Base-by-base conservation (phyloP, 2,797 vertebrate genomes). In the Botia kubotai region DNA sequence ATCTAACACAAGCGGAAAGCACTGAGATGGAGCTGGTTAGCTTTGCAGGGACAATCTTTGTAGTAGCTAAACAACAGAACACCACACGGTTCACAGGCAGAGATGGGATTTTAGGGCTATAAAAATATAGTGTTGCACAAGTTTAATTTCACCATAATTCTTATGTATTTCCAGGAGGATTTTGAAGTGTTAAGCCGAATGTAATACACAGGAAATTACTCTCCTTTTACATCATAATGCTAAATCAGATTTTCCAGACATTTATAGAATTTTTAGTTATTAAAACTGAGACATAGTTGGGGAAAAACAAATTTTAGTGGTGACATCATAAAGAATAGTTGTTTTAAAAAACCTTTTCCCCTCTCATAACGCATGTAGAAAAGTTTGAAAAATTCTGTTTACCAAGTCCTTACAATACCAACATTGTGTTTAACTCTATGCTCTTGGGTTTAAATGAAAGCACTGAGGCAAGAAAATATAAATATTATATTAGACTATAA, bases 381-480 rank as follows among this genome's bases (percentile, higher is more conserved):
- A 67, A 81, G 63, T 76, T 63, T 52, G 8, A 23, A 46, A 70
- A 43, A 70, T 43, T 58, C 26, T 72, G 71, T 79, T 83, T 57
- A 52, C 60, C 52, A 72, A 78, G n/a, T 60, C 33, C 21, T 14
- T 26, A 63, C 43, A 71, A 76, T 16, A 36, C 68, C 50, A 58
- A 76, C 81, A 86, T 79, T 75, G 53, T 57, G 48, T 79, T 76
- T 62, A 83, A 55, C 58, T 75, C 50, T 10, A 70, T 57, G 53
- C 84, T 86, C 82, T 75, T 43, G 76, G 84, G 84, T 80, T 69
- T 82, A 52, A 77, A 67, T 71, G 39, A 74, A 81, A 68, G 79
- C 36, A 79, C 2, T 8, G 60, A 73, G 53, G 72, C 67, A 72
- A 76, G 50, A 14, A 68, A 66, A 77, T 74, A 63, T 82, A 79